Conservation (phyloP, 2,797 vertebrate species). For the Heliangelus exortis region DNA sequence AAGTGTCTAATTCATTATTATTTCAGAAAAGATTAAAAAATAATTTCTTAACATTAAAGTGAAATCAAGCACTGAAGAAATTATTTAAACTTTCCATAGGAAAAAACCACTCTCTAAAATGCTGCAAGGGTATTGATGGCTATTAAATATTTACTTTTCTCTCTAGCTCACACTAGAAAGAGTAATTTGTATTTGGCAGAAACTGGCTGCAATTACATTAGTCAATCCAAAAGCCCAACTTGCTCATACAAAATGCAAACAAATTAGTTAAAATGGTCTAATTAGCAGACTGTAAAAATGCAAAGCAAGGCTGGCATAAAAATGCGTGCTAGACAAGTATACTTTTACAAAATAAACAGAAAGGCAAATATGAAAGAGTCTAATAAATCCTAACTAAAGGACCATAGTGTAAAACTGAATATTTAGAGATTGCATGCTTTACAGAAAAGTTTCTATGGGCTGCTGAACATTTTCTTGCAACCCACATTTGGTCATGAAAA, state of each 20-base stretch:
- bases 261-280: conserved; percentile 90
- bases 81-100: conserved; percentile 80
- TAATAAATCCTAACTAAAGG: conserved; percentile 40
- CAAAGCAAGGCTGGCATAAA: conserved; percentile 83
- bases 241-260: conserved; percentile 89
- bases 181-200: conserved; percentile 86
- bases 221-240: conserved; percentile 87
- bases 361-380: conserved; percentile 63
- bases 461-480: neutral
- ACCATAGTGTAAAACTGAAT: neutral
- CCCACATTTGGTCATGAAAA: neutral
- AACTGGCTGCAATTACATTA: conserved; percentile 86
- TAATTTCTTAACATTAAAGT: conserved; percentile 81
- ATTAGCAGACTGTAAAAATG: conserved; percentile 86
- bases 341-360: conserved; percentile 71
- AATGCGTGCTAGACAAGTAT: conserved; percentile 70
- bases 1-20: conserved; percentile 78
- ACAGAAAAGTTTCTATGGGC: conserved; percentile 25
- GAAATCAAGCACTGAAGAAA: conserved; percentile 79
- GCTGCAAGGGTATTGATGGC: conserved; percentile 83
- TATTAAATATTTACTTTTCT: conserved; percentile 90
- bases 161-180: conserved; percentile 82
- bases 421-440: neutral
- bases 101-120: conserved; percentile 72
- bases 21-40: conserved; percentile 81